phyloP scores from a whole-genome alignment of 2,113 vertebrate genomes.

The Daboia siamensis region DNA sequence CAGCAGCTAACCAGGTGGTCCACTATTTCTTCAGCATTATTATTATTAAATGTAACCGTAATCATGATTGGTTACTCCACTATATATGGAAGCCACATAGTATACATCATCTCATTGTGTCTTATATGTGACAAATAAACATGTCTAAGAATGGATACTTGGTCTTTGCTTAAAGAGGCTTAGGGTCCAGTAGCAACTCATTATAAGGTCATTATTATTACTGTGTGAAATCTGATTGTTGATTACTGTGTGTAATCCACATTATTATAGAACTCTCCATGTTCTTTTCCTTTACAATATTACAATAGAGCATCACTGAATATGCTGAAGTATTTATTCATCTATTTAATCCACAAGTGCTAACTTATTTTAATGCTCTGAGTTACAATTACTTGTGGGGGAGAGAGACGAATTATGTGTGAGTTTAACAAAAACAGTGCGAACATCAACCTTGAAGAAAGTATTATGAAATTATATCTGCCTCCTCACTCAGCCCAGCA shows the following conservation, averaged over 20 bases:
- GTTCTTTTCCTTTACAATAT: background rate
- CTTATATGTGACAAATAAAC: background rate
- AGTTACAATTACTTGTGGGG: background rate
- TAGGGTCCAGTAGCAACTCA: background rate
- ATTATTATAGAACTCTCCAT: background rate
- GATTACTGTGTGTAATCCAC: background rate
- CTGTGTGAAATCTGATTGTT: background rate
- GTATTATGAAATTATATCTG: background rate
- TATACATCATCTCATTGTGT: background rate
- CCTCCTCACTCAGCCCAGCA: background rate
- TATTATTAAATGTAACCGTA: background rate
- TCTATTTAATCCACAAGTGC: background rate
- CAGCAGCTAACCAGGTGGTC: background rate
- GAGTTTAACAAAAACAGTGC: background rate
- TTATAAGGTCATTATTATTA: background rate
- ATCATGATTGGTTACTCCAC: background rate
- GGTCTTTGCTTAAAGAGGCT: background rate
- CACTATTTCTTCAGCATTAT: background rate
- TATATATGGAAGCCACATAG: background rate
- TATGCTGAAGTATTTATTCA: background rate
- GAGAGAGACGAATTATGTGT: background rate
- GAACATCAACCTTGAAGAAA: background rate
- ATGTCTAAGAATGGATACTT: background rate
- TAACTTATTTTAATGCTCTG: background rate
- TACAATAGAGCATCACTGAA: background rate